Base-by-base conservation (phyloP, 2,888 invertebrate genomes). In the Tiphia femorata region DNA sequence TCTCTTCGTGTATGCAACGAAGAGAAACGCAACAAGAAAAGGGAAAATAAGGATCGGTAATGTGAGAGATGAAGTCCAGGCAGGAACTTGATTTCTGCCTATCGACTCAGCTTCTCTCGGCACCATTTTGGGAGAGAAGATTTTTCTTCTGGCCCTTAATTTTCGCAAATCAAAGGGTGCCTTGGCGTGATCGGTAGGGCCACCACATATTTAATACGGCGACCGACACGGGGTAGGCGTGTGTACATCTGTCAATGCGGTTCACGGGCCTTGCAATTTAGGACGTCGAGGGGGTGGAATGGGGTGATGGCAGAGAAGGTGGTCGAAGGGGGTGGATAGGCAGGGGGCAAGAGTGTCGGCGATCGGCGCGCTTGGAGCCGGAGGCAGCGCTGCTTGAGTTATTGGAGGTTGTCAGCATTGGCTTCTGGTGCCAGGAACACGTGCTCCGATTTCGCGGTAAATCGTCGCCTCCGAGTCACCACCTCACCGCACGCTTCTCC, bases 181-280 rank as follows among this genome's bases (percentile, higher is more conserved):
- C n/a, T 48, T 30, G 43, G 51, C 46, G 49, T n/a, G n/a, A 54
- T 48, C 49, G 53, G 47, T 50, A 51, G 43, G 23, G 41, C 58
- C 57, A 66, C 66, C 67, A 69, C 69, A 75, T 73, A 77, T 79
- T 79, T 79, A 79, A 79, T 79, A 78, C 72, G 68, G 64, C 52
- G 69, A 62, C 62, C 72, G 71, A 76, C 75, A 71, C 76, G 65
- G 72, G 73, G 65, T 72, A 55, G 78, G 79, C 76, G 79, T 79
- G 75, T 72, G 64, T 77, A 77, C 79, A 80, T 79, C 79, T 79
- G 79, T 78, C 79, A 77, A 75, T 72, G 71, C 76, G 67, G 63
- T 57, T 35, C 52, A 70, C 64, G 59, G 67, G 71, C 74, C 72
- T 72, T 71, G 74, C 75, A 73, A 73, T 75, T 69, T 67, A 59